Evolutionary conservation across 2,113 vertebrate genomes (phyloP), one percentile per base, ranked within the genome.

Genomic region (Pelusios castaneus): DNA sequence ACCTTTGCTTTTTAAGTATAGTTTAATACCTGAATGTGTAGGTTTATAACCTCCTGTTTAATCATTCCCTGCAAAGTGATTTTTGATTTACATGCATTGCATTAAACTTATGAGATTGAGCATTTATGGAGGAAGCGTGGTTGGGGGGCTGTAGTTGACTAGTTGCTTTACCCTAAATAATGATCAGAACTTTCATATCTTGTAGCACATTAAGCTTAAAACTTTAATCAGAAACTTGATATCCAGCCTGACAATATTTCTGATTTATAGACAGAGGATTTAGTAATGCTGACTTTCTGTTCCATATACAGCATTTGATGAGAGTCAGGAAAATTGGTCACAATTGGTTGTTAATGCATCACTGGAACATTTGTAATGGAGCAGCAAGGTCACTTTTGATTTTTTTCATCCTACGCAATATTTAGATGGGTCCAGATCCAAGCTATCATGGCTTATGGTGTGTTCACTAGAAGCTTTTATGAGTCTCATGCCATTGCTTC

Each of bases 371-470:
- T 95, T 92, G 55, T 80, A 88, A 63, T 88, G 29, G 34, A 89
- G 24, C 49, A 84, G 85, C 75, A 89, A 91, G 75, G 60, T 93
- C 73, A 49, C 41, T 94, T 95, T 89, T 85, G 75, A 84, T 58
- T 63, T 90, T 73, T 90, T 73, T 87, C 79, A 16, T 47, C 83
- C 22, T 38, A 31, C 38, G 10, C 91, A 88, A 90, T 95, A 70
- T 81, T 87, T 91, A 80, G 70, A 29, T 75, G 58, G 29, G 4
- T 93, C 80, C 56, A 55, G 10, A 80, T 95, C 52, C 81, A 87
- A 73, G 63, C 25, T 80, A 3, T 54, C 29, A 45, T 24, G 79
- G 21, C 73, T 92, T 95, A 87, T 85, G 17, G 70, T 89, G 29
- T 84, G 43, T 38, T 94, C 1, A 1, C 5, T 41, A 29, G 80